phyloP scores from a whole-genome alignment of 2,888 invertebrate species.

The Lathronympha strigana region DNA sequence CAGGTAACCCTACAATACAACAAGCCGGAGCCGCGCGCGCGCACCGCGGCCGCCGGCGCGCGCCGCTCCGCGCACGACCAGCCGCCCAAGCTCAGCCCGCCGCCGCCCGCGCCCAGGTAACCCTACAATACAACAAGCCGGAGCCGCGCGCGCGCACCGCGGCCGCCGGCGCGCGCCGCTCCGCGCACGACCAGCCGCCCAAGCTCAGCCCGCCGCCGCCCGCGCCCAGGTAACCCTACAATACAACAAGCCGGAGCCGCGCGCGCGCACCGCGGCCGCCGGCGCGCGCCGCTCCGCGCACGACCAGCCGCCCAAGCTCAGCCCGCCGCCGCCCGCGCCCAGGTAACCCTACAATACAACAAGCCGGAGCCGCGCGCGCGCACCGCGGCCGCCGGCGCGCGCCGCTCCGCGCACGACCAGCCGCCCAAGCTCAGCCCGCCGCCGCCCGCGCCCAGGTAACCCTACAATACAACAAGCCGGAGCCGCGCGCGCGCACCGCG shows the following conservation, averaged over 20 bases:
- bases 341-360: too few species aligned
- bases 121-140: too few species aligned
- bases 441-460: constrained; percentile 87
- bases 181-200: constrained; percentile 61
- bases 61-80: constrained; percentile 84
- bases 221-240: constrained; percentile 84
- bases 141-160: too few species aligned
- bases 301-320: constrained; percentile 45
- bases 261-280: too few species aligned
- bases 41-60: too few species aligned
- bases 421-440: constrained; percentile 78
- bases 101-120: constrained; percentile 84
- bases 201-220: constrained; percentile 88
- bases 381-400: constrained; percentile 76
- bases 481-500: constrained; percentile 81
- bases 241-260: too few species aligned
- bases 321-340: constrained; percentile 84
- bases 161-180: constrained; percentile 84
- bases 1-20: neutral
- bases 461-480: too few species aligned
- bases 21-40: too few species aligned
- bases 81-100: constrained; percentile 84
- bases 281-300: constrained; percentile 83
- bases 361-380: constrained; percentile 83
- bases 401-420: constrained; percentile 78